phyloP scores from a whole-genome alignment of 1,140 invertebrate genomes.

The Drosophila insularis region DNA sequence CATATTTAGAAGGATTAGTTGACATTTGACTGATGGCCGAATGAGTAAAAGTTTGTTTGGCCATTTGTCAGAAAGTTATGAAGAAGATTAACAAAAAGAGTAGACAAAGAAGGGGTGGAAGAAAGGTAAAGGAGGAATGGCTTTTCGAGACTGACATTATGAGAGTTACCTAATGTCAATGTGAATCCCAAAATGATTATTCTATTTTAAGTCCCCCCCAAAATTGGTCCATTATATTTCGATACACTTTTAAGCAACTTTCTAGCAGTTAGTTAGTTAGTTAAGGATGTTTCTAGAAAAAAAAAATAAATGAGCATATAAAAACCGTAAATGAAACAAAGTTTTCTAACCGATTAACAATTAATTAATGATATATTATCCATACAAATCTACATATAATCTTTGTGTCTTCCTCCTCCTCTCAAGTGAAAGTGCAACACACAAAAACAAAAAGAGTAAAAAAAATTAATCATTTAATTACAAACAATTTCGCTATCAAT shows the following conservation, averaged over 20 bases:
- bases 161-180: not conserved
- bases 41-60: conserved; percentile 46
- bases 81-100: conserved; percentile 4
- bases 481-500: conserved; percentile 75
- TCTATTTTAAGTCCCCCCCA: no score
- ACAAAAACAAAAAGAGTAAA: not conserved
- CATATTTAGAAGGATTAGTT: conserved; percentile 58
- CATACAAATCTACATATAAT: conserved; percentile 25
- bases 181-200: not conserved
- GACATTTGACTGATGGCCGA: conserved; percentile 16
- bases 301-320: no score
- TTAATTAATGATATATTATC: not conserved
- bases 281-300: no score
- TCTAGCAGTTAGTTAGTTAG: no score
- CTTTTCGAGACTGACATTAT: not conserved
- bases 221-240: no score
- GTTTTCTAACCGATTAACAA: conserved; percentile 1
- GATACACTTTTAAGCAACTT: no score
- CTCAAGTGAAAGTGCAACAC: conserved; percentile 61
- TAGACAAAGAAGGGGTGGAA: not conserved
- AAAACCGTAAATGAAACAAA: no score
- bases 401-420: conserved; percentile 15
- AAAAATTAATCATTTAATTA: conserved; percentile 68
- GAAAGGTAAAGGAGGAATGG: not conserved
- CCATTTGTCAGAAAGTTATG: conserved; percentile 41